phyloP scores from a whole-genome alignment of 2,113 vertebrate species.

The Lamprologus lemairii region DNA sequence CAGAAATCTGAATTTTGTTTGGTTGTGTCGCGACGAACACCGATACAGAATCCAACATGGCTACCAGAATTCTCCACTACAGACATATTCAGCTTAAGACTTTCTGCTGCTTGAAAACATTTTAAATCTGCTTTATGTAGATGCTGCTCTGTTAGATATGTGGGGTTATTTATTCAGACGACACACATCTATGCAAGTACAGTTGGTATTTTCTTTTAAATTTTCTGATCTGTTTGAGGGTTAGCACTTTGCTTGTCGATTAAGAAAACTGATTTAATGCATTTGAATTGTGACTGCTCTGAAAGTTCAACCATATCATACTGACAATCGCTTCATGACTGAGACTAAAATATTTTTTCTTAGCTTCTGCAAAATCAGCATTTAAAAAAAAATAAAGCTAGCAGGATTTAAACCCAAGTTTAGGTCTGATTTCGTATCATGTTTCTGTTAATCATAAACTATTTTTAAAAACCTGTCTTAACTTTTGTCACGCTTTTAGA shows the following conservation, averaged over 20 bases:
- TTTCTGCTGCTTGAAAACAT: not conserved
- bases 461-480: not conserved
- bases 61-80: not conserved
- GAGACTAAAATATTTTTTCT: not conserved
- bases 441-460: not conserved
- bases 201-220: too few relatives aligned
- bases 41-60: not conserved
- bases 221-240: not conserved
- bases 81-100: not conserved
- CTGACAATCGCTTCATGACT: not conserved
- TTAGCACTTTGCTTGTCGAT: not conserved
- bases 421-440: not conserved
- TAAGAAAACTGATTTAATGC: not conserved
- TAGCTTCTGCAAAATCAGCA: not conserved
- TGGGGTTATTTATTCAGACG: not conserved
- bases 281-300: not conserved
- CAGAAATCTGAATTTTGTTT: not conserved
- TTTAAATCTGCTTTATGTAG: not conserved
- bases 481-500: not conserved
- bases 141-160: not conserved
- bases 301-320: not conserved
- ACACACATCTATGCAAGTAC: not conserved
- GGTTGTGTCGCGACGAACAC: not conserved
- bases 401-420: not conserved
- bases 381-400: not conserved